Evolutionary conservation across 2,113 vertebrate genomes (phyloP).

Genomic region (Plecotus auritus): DNA sequence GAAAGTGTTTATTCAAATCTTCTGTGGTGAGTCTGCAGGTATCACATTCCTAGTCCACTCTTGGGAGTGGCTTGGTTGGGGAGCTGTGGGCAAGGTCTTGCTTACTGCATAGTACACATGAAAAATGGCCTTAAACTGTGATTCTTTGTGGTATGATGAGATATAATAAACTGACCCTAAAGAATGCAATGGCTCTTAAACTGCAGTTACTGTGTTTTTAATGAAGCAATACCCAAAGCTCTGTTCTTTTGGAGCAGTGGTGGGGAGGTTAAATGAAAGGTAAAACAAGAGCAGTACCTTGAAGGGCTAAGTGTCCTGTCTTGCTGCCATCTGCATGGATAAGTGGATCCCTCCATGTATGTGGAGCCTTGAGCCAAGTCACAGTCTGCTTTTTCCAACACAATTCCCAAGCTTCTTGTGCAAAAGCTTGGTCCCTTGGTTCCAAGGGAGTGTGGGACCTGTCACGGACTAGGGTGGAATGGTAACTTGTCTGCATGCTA

Average conservation of each 20-base stretch:
- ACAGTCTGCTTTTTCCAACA: background rate
- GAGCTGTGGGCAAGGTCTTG: background rate
- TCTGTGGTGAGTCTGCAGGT: background rate
- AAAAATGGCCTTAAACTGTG: conserved; percentile 76
- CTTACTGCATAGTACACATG: conserved; percentile 11
- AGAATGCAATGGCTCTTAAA: conserved; percentile 64
- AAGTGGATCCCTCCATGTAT: background rate
- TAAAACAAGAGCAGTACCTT: background rate
- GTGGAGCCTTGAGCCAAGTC: background rate
- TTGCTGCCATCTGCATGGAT: background rate
- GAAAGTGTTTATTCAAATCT: conserved; percentile 4
- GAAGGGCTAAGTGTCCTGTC: background rate
- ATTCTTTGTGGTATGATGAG: conserved; percentile 71
- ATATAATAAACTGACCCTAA: conserved; percentile 65
- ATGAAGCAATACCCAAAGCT: conserved; percentile 45
- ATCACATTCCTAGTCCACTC: background rate
- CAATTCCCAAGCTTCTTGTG: accelerated
- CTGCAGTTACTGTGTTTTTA: conserved; percentile 27
- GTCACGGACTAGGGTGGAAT: background rate
- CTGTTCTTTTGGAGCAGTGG: background rate
- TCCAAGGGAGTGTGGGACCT: background rate
- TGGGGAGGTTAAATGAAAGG: background rate
- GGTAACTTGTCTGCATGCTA: background rate
- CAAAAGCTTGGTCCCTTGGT: background rate
- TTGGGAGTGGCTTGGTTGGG: background rate